Base-by-base conservation (phyloP, 2,113 vertebrate genomes). In the Corythoichthys intestinalis region DNA sequence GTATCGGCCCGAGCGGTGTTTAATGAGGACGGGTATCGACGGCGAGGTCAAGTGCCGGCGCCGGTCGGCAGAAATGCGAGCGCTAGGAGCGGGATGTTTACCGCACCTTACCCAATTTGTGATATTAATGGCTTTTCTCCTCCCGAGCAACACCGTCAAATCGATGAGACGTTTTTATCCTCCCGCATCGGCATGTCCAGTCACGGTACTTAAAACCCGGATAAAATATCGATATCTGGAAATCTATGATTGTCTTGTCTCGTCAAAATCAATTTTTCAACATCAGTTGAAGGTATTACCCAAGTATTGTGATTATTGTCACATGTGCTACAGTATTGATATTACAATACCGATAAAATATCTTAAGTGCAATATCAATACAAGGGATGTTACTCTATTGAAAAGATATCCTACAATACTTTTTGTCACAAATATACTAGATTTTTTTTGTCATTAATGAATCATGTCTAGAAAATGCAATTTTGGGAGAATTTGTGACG, bases 1-100 rank as follows among this genome's bases (percentile, higher is more conserved):
- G 76, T 67, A 70, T 81, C 80, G 65, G 75, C 84, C 65, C 17
- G 63, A 74, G 69, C 53, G 75, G 82, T 79, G 86, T 90, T 90
- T 91, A 91, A 90, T 86, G 89, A 90, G 89, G 83, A 86, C 83
- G 64, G 82, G 83, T 88, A 90, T 88, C 73, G 88, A 88, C 86
- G 75, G 83, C 74, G 41, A 82, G 89, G 90, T 89, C 87, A 90
- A 86, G 84, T 82, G 84, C 80, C 72, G 66, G 70, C 76, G 69
- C 75, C 83, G 80, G 86, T 84, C 83, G 70, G 72, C 61, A 56
- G 10, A 81, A 64, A 56, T 5, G 85, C 65, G 81, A 79, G 57
- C 61, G 63, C 17, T 66, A 61, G 68, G 70, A 41, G 79, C 70
- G 62, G 78, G 75, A 9, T 37, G 56, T 77, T 80, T 78, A 73